These are phyloP conservation scores for Agonopterix arenella DNA, from an alignment of 2,888 invertebrate genomes.

Conservation along the genomic window DNA sequence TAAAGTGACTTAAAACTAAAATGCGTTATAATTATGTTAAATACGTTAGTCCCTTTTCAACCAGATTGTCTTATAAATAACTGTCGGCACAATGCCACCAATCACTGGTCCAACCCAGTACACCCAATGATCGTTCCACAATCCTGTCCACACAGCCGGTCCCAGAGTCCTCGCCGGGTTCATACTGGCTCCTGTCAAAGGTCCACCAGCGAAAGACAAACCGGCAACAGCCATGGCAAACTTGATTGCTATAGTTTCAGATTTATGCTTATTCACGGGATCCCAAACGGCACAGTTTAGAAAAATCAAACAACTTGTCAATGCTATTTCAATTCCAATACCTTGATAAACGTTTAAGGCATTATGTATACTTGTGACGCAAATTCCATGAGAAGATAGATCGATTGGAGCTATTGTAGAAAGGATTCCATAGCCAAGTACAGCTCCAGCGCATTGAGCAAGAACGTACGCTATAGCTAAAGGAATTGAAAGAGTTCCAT, in stretches of 20 bases:
- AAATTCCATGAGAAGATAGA: conserved; percentile 60
- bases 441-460: conserved; percentile 81
- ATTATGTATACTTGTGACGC: conserved; percentile 77
- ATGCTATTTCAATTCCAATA: conserved; percentile 79
- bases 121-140: conserved; percentile 83
- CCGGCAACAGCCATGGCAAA: conserved; percentile 82
- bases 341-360: conserved; percentile 70
- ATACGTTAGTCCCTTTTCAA: neutral
- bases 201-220: conserved; percentile 81
- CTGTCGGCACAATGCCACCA: conserved; percentile 40
- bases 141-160: conserved; percentile 82
- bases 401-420: conserved; percentile 62
- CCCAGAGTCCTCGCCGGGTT: conserved; percentile 84
- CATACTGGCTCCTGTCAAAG: conserved; percentile 83
- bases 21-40: too few relatives aligned
- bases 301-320: conserved; percentile 80
- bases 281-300: conserved; percentile 86
- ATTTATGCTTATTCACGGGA: conserved; percentile 79
- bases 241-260: conserved; percentile 80
- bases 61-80: conserved; percentile 36
- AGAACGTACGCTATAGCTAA: conserved; percentile 78
- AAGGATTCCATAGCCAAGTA: conserved; percentile 82
- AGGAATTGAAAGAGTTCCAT: conserved; percentile 71
- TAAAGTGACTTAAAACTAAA: too few relatives aligned
- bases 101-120: conserved; percentile 81